A percentile compares a stretch with the other conserved stretches of the same genome.
These are phyloP conservation scores for Poeciliopsis gracilis DNA, from an alignment of 2,797 vertebrate species.

Conservation along the genomic window DNA sequence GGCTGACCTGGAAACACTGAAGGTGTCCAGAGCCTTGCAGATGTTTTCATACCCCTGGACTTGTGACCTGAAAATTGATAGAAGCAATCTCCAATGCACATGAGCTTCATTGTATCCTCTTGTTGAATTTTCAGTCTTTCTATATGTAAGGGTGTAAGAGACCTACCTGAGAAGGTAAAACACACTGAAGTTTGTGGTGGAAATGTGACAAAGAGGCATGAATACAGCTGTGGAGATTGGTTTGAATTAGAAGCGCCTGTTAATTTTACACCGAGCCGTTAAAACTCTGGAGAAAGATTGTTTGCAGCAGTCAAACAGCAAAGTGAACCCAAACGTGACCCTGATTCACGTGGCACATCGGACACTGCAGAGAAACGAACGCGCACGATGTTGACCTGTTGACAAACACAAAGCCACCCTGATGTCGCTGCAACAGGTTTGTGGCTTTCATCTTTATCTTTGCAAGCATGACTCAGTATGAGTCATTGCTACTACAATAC, in stretches of 20 bases:
- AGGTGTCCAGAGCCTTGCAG: not conserved
- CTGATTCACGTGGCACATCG: not conserved
- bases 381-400: not conserved
- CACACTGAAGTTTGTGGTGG: not conserved
- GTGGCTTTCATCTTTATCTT: slow-evolving; percentile 10
- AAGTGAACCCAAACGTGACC: not conserved
- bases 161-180: not conserved
- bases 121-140: not conserved
- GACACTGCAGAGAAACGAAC: not conserved
- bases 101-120: no score
- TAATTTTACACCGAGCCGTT: not conserved
- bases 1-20: not conserved
- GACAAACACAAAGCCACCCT: not conserved
- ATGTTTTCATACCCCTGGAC: not conserved
- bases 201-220: not conserved
- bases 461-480: slow-evolving; percentile 6
- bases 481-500: slow-evolving; percentile 17
- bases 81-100: no score
- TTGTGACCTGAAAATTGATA: not conserved
- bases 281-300: not conserved
- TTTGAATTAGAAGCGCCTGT: not conserved
- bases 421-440: slow-evolving; percentile 3
- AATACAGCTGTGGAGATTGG: not conserved
- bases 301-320: not conserved
- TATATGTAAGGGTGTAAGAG: not conserved